Evolutionary conservation across 1,140 invertebrate genomes (phyloP).

Genomic region (Coelopa frigida): DNA sequence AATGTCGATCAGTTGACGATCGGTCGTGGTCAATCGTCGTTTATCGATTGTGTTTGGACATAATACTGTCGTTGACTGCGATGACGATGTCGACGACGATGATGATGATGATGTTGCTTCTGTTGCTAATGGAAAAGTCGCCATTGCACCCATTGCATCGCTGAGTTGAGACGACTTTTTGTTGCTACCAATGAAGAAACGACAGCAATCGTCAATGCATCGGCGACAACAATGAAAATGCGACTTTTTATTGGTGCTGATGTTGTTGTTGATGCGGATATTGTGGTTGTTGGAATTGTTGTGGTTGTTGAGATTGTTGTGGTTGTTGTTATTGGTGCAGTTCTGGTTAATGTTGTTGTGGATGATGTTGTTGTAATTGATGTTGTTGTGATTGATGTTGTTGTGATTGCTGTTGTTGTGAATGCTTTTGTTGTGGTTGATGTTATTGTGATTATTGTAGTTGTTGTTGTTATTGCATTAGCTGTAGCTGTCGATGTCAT

Average conservation of each 20-base stretch:
- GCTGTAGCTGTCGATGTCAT: too few relatives aligned
- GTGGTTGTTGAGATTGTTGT: too few relatives aligned
- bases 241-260: slow-evolving; percentile 32
- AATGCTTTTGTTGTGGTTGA: too few relatives aligned
- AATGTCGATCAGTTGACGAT: slow-evolving; percentile 15
- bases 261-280: not conserved
- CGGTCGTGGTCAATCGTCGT: slow-evolving; percentile 43
- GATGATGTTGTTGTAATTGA: too few relatives aligned
- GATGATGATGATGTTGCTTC: slow-evolving; percentile 5
- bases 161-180: not conserved
- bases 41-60: slow-evolving; percentile 39
- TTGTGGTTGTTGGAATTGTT: too few relatives aligned
- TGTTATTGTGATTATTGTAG: too few relatives aligned
- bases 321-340: too few relatives aligned
- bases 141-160: not conserved
- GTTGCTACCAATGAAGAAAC: slow-evolving; percentile 4
- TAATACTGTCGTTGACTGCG: slow-evolving; percentile 30
- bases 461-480: too few relatives aligned
- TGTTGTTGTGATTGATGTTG: too few relatives aligned
- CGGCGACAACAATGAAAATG: slow-evolving; percentile 46
- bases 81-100: not conserved
- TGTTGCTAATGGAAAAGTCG: too few relatives aligned
- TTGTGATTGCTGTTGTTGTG: too few relatives aligned
- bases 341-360: too few relatives aligned
- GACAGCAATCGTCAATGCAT: slow-evolving; percentile 43